Percentiles rank a stretch among this genome's conserved stretches.
These are phyloP conservation scores for Sisor rabdophorus DNA, from an alignment of 2,113 vertebrate genomes.

Conservation along the genomic window DNA sequence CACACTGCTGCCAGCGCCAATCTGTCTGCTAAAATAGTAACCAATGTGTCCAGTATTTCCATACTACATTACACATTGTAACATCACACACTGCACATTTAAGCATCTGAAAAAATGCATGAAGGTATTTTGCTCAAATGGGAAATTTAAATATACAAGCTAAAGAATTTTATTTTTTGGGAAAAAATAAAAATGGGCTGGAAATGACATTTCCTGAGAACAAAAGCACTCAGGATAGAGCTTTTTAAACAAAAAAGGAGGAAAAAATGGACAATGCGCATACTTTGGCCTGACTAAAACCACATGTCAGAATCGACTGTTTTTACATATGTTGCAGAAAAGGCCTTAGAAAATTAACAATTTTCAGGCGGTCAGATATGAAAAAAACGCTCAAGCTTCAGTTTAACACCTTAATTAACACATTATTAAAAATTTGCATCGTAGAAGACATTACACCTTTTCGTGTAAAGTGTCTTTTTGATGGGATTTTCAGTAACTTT, in stretches of 20 bases:
- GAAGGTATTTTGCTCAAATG: constrained; percentile 29
- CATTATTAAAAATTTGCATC: neutral
- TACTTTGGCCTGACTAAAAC: constrained; percentile 51
- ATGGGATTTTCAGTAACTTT: too few relatives aligned
- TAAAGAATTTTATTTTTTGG: constrained; percentile 43
- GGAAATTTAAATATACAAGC: constrained; percentile 32
- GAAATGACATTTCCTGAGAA: constrained; percentile 54
- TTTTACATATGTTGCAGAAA: constrained; percentile 45
- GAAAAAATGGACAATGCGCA: constrained; percentile 40
- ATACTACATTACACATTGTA: neutral
- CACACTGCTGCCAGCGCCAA: neutral
- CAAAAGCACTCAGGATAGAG: constrained; percentile 31
- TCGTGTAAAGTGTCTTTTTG: too few relatives aligned
- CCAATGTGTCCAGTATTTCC: neutral
- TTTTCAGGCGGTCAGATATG: neutral
- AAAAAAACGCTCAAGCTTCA: neutral
- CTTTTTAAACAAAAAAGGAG: constrained; percentile 33
- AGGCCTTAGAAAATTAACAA: constrained; percentile 35
- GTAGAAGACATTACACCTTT: neutral
- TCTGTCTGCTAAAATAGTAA: neutral
- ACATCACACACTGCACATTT: constrained; percentile 7
- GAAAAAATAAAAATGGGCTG: constrained; percentile 34
- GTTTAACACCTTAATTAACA: neutral
- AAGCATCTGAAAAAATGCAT: constrained; percentile 6
- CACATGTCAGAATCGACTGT: constrained; percentile 47